Base-by-base conservation (phyloP, 1,140 invertebrate species). In the Orchesella cincta region DNA sequence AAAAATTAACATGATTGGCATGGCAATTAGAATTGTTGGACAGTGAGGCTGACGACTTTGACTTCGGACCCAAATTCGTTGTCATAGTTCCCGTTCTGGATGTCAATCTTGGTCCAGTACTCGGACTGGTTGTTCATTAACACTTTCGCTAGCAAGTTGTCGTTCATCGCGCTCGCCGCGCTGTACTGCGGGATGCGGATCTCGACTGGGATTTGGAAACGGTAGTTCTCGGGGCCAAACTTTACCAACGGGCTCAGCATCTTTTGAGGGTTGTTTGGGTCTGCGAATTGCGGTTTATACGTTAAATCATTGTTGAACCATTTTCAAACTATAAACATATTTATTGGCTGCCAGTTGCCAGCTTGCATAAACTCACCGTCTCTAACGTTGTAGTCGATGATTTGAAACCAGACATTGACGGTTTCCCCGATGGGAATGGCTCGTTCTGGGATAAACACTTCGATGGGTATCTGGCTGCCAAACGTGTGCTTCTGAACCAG, bases 161-260 rank as follows among this genome's bases (percentile, higher is more conserved):
- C 23, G 29, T 34, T 71, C 5, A 8, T 33, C 14, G 5, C 23
- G 5, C 8, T 12, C 14, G 14, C 5, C 12, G 5, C 14, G 16
- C 23, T 46, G 71, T 73, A 73, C 28, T 73, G 71, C 16, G 71
- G 71, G 71, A 73, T 73, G 5, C 34, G 36, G 2, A 73, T 73
- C 23, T 73, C 36, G 18, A 73, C 39, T 2, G 71, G 71, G 5
- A 28, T 39, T 23, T 46, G 39, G 35, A 73, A 73, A 1, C 71
- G 71, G 23, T 46, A 51, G 29, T 73, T 73, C 26, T 73, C 71
- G 3, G 71, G 71, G 20, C 71, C 71, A 29, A 73, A 73, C 26
- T 73, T 73, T 3, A 73, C 39, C 20, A 73, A 46, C 1, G 71
- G 71, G 12, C 28, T 31, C 12, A 67, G 62, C 62, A 67, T 67